A percentile compares a stretch with the other conserved stretches of the same genome.
These are phyloP conservation scores for Abscondita cerata DNA, from an alignment of 2,888 invertebrate genomes.

Conservation along the genomic window DNA sequence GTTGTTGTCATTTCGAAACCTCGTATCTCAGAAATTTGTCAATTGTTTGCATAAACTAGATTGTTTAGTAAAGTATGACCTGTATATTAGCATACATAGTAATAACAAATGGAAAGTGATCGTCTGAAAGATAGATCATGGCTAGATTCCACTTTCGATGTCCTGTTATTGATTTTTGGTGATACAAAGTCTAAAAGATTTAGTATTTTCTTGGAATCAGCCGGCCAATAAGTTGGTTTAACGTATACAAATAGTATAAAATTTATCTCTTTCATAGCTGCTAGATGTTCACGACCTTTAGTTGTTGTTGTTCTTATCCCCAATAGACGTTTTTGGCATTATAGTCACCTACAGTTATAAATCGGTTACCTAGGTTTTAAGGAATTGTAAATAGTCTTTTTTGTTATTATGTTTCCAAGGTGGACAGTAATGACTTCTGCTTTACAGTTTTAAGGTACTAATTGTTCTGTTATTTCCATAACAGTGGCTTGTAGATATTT, in stretches of 20 bases:
- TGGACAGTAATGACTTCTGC: constrained; percentile 1
- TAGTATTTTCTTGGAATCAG: background rate
- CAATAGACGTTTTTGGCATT: too few species aligned
- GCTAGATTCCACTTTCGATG: constrained; percentile 1
- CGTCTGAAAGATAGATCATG: constrained; percentile 2
- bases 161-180: constrained; percentile 9
- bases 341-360: background rate
- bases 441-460: constrained; percentile 3
- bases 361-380: constrained; percentile 10
- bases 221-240: constrained; percentile 5
- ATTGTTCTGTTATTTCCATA: background rate
- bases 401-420: too few species aligned
- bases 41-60: too few species aligned
- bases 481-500: constrained; percentile 1
- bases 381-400: background rate
- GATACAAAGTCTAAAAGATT: constrained; percentile 2
- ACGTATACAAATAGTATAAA: background rate
- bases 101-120: constrained; percentile 11
- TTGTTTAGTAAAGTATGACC: constrained; percentile 11
- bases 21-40: too few species aligned
- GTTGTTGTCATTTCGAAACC: too few species aligned
- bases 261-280: constrained; percentile 3
- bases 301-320: background rate
- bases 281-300: background rate
- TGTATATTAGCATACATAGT: constrained; percentile 8